Percentiles rank a stretch among this genome's conserved stretches.
These are phyloP conservation scores for Eolophus roseicapilla DNA, from an alignment of 2,113 vertebrate genomes.

Conservation along the genomic window DNA sequence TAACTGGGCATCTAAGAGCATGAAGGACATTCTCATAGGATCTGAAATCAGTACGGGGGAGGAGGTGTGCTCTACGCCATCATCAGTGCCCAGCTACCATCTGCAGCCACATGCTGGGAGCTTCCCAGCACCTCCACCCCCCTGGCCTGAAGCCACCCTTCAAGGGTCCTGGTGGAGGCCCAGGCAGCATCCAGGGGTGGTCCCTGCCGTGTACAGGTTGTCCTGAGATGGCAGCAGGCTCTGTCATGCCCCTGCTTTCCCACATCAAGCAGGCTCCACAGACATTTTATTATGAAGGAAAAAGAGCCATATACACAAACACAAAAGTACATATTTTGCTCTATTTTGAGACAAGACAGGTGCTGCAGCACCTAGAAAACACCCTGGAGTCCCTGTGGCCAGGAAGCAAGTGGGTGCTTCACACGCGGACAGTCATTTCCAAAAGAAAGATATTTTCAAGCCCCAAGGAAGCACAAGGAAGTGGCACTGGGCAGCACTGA, in stretches of 20 bases:
- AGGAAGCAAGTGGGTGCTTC: background rate
- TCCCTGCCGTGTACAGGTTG: background rate
- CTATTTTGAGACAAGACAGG: background rate
- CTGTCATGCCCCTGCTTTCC: background rate
- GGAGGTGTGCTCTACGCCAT: background rate
- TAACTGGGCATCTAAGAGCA: background rate
- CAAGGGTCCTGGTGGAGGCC: background rate
- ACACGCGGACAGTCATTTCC: rapidly evolving
- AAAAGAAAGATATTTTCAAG: background rate
- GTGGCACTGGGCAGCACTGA: background rate
- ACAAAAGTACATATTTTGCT: background rate
- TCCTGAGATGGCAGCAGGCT: background rate
- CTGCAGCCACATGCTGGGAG: rapidly evolving
- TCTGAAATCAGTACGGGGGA: background rate
- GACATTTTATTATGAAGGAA: background rate
- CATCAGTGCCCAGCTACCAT: background rate
- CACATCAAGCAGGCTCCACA: background rate
- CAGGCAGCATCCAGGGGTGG: background rate
- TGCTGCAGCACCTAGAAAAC: background rate
- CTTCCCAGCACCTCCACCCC: background rate
- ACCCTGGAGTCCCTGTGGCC: background rate
- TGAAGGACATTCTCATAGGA: background rate
- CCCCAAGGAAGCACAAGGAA: background rate
- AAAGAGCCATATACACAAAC: background rate
- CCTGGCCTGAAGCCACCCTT: background rate